A percentile compares a stretch with the other conserved stretches of the same genome.
These are phyloP conservation scores for Oasisia sp. DNA, from an alignment of 2,888 invertebrate species.

Conservation along the genomic window DNA sequence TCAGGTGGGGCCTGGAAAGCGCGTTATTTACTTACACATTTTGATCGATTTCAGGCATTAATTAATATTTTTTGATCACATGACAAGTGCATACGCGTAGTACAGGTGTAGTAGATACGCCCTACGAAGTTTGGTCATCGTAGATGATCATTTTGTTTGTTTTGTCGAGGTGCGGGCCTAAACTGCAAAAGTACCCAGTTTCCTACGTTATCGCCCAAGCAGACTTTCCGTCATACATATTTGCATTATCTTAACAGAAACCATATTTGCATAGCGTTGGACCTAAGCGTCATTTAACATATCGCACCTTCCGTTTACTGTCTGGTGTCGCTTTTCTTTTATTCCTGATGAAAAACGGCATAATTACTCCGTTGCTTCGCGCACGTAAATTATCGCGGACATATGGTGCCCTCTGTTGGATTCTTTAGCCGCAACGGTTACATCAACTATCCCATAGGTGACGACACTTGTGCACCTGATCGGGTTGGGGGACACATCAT, in stretches of 20 bases:
- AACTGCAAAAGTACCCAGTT: no score
- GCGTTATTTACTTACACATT: no score
- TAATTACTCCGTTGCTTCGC: not conserved
- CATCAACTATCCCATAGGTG: not conserved
- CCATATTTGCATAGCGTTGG: not conserved
- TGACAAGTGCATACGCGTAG: no score
- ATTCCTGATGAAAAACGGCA: constrained; percentile 26
- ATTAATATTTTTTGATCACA: no score
- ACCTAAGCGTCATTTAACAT: not conserved
- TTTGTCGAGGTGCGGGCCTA: no score
- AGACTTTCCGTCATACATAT: not conserved
- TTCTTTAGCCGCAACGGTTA: not conserved
- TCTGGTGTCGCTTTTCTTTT: constrained; percentile 21
- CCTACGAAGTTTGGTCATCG: no score
- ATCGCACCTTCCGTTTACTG: not conserved
- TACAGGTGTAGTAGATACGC: no score
- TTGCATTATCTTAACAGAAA: not conserved
- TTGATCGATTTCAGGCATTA: no score
- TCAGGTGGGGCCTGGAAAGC: no score
- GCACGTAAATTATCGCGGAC: not conserved
- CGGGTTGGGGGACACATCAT: no score
- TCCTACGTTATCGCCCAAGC: not conserved
- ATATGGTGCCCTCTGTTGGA: not conserved
- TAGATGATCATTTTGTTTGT: no score
- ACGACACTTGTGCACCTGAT: not conserved